These are phyloP conservation scores for Phyllopteryx taeniolatus DNA, from an alignment of 2,113 vertebrate genomes.

Conservation along the genomic window DNA sequence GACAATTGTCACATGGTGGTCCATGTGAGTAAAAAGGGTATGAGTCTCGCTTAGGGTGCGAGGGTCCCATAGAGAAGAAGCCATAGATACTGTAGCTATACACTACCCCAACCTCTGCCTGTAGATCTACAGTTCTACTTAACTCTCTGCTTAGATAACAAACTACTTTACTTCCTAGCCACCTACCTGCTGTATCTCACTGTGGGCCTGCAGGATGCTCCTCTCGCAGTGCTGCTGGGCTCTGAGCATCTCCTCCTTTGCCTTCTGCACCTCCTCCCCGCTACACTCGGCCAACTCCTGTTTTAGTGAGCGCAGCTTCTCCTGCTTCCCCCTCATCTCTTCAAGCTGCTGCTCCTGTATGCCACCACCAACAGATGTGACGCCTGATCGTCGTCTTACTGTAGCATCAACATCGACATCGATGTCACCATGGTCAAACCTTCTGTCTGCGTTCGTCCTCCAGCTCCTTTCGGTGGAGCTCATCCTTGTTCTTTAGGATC, in stretches of 20 bases:
- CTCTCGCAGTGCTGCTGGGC: constrained; percentile 69
- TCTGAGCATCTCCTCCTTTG: constrained; percentile 69
- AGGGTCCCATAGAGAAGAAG: too few relatives aligned
- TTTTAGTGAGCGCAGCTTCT: constrained; percentile 60
- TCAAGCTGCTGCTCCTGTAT: constrained; percentile 65
- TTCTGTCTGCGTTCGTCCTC: constrained; percentile 68
- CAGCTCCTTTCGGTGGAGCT: constrained; percentile 70
- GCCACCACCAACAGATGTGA: background rate
- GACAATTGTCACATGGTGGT: too few relatives aligned
- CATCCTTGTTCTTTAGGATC: constrained; percentile 59
- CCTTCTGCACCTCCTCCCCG: constrained; percentile 66
- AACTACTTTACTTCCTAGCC: background rate
- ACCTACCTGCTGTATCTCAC: constrained; percentile 62
- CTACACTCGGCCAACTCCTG: constrained; percentile 58
- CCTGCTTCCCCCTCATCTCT: constrained; percentile 46
- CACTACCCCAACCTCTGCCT: too few relatives aligned
- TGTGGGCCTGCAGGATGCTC: constrained; percentile 73
- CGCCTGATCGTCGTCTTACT: background rate
- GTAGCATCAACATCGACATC: background rate
- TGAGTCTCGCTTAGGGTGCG: too few relatives aligned
- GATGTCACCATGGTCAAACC: constrained; percentile 51
- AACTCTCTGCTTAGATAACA: too few relatives aligned
- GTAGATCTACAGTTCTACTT: too few relatives aligned
- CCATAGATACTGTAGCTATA: too few relatives aligned
- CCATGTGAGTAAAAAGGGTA: too few relatives aligned